Evolutionary conservation across 2,113 vertebrate species (phyloP), one percentile per base, ranked within the genome.

Genomic region (Erythrocercus mccallii): DNA sequence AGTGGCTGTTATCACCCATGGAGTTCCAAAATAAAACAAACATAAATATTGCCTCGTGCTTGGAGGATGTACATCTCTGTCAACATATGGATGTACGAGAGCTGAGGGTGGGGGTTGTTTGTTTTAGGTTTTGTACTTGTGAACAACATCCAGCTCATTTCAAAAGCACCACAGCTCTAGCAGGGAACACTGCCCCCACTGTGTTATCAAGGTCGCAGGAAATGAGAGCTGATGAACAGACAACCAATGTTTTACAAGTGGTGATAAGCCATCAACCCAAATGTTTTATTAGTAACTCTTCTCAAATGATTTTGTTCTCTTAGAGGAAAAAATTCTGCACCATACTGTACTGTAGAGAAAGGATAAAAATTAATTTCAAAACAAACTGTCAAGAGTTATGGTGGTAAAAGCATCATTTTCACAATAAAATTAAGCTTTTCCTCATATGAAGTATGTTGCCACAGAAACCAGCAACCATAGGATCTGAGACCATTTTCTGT

Each of bases 381-480:
- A 86, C 35, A 81, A 81, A 84, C 56, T 78, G 81, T 28, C 56
- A 81, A 86, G 38, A 58, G 61, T 86, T 89, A 62, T 35, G 33
- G 60, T 4, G 25, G 47, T 91, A 58, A 92, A 95, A 94, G 33
- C 69, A 79, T 92, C 47, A 50, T 54, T 95, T 84, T 78, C 72
- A 84, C 77, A 81, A 78, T 60, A 83, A 86, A 88, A 85, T 79
- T 62, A 79, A 74, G 71, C 35, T 57, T 73, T 83, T 86, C 62
- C 66, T 86, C 6, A 60, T 58, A 74, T 50, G 10, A 94, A 78
- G 78, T 91, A 81, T 18, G 87, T 89, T 96, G 56, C 96, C 73
- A 96, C 93, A 94, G 96, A 95, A 94, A 96, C 84, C 47, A 73
- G 72, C 57, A 90, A 27, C 65, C 8, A 47, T 5, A 60, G 30